phyloP scores from a whole-genome alignment of 2,113 vertebrate genomes.

The Mixornis gularis region DNA sequence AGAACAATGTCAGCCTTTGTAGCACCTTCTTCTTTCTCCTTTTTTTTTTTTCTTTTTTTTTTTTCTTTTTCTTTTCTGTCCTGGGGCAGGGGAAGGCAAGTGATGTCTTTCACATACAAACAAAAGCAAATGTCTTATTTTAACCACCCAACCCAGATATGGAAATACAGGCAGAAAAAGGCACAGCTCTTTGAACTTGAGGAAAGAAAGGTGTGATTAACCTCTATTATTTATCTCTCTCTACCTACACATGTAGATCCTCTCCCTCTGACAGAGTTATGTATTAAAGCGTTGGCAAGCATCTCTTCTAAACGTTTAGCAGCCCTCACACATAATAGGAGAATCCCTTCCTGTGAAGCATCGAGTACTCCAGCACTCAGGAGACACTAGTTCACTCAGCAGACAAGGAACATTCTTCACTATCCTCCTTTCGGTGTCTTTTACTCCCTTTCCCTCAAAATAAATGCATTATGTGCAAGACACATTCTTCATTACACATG shows the following conservation, averaged over 20 bases:
- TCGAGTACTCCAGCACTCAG: background rate
- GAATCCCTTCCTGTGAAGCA: background rate
- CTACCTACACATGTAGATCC: background rate
- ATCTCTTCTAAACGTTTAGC: background rate
- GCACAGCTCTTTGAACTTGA: background rate
- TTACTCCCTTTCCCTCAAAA: background rate
- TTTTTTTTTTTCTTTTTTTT: no score
- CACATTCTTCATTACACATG: background rate
- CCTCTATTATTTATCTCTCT: constrained; percentile 22
- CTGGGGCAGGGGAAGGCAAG: accelerated
- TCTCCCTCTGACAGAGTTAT: background rate
- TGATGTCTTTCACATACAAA: background rate
- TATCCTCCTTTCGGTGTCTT: background rate
- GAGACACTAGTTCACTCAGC: background rate
- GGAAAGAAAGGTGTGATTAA: background rate
- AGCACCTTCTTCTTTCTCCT: background rate
- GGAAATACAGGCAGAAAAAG: constrained; percentile 1
- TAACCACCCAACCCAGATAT: constrained; percentile 37
- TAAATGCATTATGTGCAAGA: background rate
- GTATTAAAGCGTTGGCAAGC: background rate
- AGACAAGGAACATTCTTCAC: background rate
- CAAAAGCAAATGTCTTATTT: constrained; percentile 50
- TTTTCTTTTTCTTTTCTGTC: no score
- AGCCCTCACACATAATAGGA: background rate
- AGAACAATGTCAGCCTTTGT: constrained; percentile 19